These are phyloP conservation scores for Acrocephalus arundinaceus DNA, from an alignment of 2,113 vertebrate species.

Conservation along the genomic window DNA sequence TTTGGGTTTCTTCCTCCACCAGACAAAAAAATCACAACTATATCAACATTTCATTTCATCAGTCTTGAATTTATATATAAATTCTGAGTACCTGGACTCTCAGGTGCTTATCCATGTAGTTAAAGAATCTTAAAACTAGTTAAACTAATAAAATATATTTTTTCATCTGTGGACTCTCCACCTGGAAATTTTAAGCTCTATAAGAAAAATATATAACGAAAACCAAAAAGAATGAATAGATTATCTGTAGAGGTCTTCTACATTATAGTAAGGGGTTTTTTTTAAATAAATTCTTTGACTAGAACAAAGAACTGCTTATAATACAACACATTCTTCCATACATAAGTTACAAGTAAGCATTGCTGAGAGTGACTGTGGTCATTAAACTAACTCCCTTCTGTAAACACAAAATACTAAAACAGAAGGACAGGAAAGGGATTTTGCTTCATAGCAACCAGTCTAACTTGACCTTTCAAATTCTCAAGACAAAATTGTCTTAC, in stretches of 20 bases:
- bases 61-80: neutral
- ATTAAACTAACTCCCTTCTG: neutral
- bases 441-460: neutral
- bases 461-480: neutral
- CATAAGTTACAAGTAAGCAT: neutral
- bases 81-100: neutral
- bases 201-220: neutral
- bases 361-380: neutral
- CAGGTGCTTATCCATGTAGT: neutral
- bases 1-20: neutral
- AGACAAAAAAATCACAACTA: neutral
- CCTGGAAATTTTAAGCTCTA: neutral
- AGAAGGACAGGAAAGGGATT: neutral
- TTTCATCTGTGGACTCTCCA: neutral
- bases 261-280: neutral
- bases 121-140: neutral
- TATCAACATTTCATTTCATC: neutral
- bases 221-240: neutral
- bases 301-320: neutral
- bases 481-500: neutral
- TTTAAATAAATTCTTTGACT: neutral
- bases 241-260: neutral
- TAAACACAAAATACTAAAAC: neutral
- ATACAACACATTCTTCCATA: accelerated
- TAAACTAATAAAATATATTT: neutral